Conservation (phyloP, 2,888 invertebrate genomes). For the Macrophya annulata region DNA sequence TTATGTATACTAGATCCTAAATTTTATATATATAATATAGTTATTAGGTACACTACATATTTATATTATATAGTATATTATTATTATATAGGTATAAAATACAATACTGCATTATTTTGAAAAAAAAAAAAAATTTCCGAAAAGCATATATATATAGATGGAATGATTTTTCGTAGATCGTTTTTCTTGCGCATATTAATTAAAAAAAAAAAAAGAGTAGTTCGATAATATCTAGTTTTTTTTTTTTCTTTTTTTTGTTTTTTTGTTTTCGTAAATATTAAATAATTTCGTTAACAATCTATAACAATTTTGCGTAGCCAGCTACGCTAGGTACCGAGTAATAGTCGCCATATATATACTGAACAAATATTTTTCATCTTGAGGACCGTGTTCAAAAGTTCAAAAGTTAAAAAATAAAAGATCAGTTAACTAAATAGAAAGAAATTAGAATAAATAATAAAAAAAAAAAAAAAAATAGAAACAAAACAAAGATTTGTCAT, state of each 20-base stretch:
- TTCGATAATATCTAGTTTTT: conserved; percentile 22
- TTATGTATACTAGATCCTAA: conserved; percentile 25
- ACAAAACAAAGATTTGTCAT: conserved; percentile 13
- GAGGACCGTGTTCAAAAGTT: not conserved
- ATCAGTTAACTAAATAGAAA: conserved; percentile 22
- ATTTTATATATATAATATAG: conserved; percentile 20
- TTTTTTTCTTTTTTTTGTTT: not conserved
- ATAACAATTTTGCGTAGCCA: conserved; percentile 67
- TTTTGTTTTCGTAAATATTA: conserved; percentile 41
- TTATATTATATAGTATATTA: conserved; percentile 22
- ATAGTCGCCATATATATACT: conserved; percentile 47
- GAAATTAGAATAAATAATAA: not conserved
- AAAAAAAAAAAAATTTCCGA: not conserved
- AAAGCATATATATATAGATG: conserved; percentile 30
- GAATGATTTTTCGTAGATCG: conserved; percentile 18
- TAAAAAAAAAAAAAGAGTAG: not conserved
- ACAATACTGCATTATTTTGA: conserved; percentile 44
- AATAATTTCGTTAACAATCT: conserved; percentile 56
- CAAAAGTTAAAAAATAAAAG: conserved; percentile 35
- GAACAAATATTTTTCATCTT: conserved; percentile 43
- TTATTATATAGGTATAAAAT: conserved; percentile 13
- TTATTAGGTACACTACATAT: conserved; percentile 11
- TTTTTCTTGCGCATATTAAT: conserved; percentile 1
- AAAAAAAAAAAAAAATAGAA: conserved; percentile 32
- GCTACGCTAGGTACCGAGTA: conserved; percentile 67